These are phyloP conservation scores for Phaethornis superciliosus DNA, from an alignment of 2,113 vertebrate genomes.

Conservation along the genomic window DNA sequence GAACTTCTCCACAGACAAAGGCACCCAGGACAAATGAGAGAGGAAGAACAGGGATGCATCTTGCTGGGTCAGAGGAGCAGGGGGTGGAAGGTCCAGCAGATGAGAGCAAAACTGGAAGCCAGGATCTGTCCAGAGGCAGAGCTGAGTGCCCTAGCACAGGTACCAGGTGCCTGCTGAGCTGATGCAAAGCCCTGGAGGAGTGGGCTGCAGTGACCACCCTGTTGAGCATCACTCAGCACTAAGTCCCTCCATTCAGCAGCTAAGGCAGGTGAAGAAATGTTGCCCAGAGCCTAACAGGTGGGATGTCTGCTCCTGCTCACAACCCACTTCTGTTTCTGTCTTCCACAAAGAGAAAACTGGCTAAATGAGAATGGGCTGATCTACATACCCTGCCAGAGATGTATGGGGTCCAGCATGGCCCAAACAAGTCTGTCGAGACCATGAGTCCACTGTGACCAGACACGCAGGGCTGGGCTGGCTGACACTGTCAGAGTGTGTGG, in stretches of 20 bases:
- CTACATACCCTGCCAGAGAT: background rate
- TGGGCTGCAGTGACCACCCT: background rate
- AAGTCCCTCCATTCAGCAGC: background rate
- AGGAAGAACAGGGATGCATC: background rate
- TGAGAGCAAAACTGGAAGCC: background rate
- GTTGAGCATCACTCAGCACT: background rate
- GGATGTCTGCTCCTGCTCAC: background rate
- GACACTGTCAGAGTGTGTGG: fast-evolving
- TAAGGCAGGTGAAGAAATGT: background rate
- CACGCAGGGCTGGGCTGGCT: background rate
- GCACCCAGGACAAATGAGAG: background rate
- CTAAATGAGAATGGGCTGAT: background rate
- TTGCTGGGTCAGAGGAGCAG: background rate
- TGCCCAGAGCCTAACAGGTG: background rate
- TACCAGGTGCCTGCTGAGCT: fast-evolving
- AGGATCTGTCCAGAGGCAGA: background rate
- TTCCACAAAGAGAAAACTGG: background rate
- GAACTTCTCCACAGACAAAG: background rate
- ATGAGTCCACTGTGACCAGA: background rate
- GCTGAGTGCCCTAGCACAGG: background rate
- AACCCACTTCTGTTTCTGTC: background rate
- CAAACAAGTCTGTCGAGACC: background rate
- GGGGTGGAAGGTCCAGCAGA: background rate
- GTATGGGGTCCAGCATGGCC: background rate
- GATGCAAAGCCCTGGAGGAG: background rate